These are phyloP conservation scores for Hyphantria cunea DNA, from an alignment of 1,140 invertebrate species.

Conservation along the genomic window DNA sequence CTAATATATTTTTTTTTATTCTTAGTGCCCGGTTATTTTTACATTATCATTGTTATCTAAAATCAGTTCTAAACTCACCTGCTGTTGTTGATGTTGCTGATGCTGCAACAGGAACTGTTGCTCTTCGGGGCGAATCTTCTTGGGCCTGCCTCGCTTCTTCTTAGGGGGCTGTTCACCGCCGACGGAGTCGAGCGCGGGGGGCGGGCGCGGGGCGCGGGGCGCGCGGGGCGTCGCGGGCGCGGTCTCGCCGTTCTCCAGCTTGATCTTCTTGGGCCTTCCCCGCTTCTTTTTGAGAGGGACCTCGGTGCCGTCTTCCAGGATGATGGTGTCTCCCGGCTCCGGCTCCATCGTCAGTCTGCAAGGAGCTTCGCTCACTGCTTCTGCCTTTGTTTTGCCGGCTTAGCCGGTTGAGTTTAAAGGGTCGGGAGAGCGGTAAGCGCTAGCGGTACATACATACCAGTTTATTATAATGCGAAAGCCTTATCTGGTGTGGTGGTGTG, in stretches of 20 bases:
- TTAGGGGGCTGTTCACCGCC: conserved; percentile 84
- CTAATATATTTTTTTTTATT: no score
- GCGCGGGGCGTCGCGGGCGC: conserved; percentile 82
- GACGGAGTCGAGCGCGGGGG: conserved; percentile 45
- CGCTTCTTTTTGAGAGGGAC: conserved; percentile 93
- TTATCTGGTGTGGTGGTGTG: neutral
- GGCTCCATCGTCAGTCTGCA: conserved; percentile 79
- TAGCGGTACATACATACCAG: no score
- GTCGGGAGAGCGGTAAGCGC: neutral
- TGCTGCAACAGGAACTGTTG: conserved; percentile 76
- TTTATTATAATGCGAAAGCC: neutral
- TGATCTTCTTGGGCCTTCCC: conserved; percentile 93
- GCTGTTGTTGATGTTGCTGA: conserved; percentile 64
- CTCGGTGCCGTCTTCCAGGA: conserved; percentile 83
- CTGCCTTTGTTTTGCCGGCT: conserved; percentile 11
- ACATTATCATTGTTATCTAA: neutral
- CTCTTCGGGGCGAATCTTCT: conserved; percentile 88
- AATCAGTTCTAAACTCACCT: neutral
- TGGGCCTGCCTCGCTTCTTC: conserved; percentile 92
- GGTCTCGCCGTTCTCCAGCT: conserved; percentile 86
- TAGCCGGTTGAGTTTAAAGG: neutral
- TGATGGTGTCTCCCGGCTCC: conserved; percentile 75
- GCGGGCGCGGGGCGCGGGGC: conserved; percentile 77
- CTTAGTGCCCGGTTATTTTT: no score
- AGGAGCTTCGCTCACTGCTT: conserved; percentile 43